Evolutionary conservation across 2,888 invertebrate genomes (phyloP), one percentile per base, ranked within the genome.

Genomic region (Megastigmus dorsalis): DNA sequence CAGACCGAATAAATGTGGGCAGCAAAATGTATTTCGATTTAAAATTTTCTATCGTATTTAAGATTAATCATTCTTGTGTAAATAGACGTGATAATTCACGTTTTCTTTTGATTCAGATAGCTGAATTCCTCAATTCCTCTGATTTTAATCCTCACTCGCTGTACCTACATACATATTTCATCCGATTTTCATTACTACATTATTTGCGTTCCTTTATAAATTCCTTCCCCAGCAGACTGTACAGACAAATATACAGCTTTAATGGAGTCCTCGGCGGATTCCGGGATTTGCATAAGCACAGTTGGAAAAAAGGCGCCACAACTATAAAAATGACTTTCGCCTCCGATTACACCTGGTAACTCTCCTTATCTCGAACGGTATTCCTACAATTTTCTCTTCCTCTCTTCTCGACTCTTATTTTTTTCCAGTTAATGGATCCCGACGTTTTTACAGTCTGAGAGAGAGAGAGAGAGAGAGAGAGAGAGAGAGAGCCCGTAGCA

Each of bases 321-420:
- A 3, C 45, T n/a, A n/a, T 6, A 41, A 3, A n/a, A 54, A 54
- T 4, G 36, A 57, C 3, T 33, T 28, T 38, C 10, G 20, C 23
- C 9, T 7, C n/a, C 15, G 57, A 48, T 66, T 67, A 57, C 9
- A 48, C 3, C n/a, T n/a, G n/a, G 5, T 28, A 2, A 6, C 3
- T 55, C 38, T 28, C 30, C 30, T 50, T 50, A 50, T 38, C 52
- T 43, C 33, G 7, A 20, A 38, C 26, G n/a, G 7, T 52, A 7
- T 26, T n/a, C 28, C 20, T 23, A 33, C 45, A 55, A 63, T 55
- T 63, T 71, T 43, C 26, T 55, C 33, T 36, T 43, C n/a, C 4
- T 13, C 45, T 70, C 36, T 26, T 41, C 2, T 43, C 13, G 4
- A 45, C 15, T 10, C 10, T 23, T 7, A 3, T 23, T 33, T 7